Evolutionary conservation across 2,888 invertebrate genomes (phyloP), one percentile per base, ranked within the genome.

Genomic region (Ophioninae sp.): DNA sequence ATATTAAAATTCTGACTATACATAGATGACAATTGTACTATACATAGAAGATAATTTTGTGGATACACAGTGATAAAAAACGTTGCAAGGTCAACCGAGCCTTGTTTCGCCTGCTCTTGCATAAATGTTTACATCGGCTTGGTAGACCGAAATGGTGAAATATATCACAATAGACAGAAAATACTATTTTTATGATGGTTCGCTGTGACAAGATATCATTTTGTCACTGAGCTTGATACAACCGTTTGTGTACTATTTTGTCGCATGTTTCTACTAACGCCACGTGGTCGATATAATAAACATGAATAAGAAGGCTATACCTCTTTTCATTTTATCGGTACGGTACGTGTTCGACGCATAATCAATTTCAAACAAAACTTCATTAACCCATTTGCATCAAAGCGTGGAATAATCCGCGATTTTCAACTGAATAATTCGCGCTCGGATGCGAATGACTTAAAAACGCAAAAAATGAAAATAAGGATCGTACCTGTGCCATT

Each of bases 401-500:
- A 30, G 30, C 30, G 30, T 3, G 3, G 30, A 30, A 2, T 30
- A 30, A 30, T 30, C 30, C 30, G 30, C 30, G 3, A 30, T 30
- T 30, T 30, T 30, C 30, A 1, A 30, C 30, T 30, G 30, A 30
- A 30, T 30, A 30, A 30, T 30, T 3, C 3, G 30, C 30, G 30
- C 30, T 61, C 30, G 10, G 17, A 51, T 51, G 5, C 17, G n/a
- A 13, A 17, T 73, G n/a, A n/a, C 3, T 37, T 9, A 30, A 64
- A 37, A 13, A 22, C 51, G n/a, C 9, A 6, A 30, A 59, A 13
- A n/a, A 65, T 9, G 51, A 41, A 37, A 75, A 71, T 58, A 41
- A 58, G n/a, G 9, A 39, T 37, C 44, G 30, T 63, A 84, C 84
- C 17, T 64, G 68, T 82, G n/a, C 73, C 82, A 17, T 84, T 63